Evolutionary conservation across 2,113 vertebrate species (phyloP).

Genomic region (Cavia porcellus): DNA sequence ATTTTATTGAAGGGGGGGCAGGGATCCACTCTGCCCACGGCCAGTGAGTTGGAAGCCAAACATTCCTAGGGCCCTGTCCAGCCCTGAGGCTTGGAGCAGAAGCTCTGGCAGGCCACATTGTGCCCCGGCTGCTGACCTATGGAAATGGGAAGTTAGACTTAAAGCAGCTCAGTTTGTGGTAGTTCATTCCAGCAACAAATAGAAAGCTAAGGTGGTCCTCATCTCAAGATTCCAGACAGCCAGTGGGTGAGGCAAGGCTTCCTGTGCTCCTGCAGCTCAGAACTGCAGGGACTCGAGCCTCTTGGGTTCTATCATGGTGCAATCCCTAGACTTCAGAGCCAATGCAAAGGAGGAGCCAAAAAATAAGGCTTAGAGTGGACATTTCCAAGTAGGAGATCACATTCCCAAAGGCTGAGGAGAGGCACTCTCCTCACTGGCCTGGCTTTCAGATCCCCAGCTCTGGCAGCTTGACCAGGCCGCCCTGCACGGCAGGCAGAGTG

Average conservation of each 20-base stretch:
- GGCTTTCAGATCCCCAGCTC: neutral
- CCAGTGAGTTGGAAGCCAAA: neutral
- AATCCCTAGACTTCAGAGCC: neutral
- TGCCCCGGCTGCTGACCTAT: neutral
- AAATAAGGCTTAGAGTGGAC: neutral
- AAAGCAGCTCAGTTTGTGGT: neutral
- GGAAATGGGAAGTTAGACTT: neutral
- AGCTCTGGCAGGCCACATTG: neutral
- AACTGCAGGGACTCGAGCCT: neutral
- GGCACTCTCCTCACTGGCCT: neutral
- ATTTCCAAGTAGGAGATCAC: neutral
- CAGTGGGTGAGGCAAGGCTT: neutral
- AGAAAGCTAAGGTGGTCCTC: neutral
- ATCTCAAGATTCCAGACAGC: neutral
- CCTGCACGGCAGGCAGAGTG: no score
- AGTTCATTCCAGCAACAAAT: neutral
- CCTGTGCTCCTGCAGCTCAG: neutral
- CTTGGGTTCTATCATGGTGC: rapidly evolving
- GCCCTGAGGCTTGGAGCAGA: neutral
- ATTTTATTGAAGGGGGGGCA: neutral
- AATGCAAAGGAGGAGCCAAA: neutral
- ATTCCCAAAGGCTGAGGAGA: neutral
- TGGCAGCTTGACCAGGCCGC: neutral
- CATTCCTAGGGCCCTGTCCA: neutral
- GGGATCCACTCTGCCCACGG: neutral